Percentiles rank a stretch among this genome's conserved stretches.
Evolutionary conservation across 2,797 vertebrate genomes (phyloP).

Genomic region (Sebastes dallii): DNA sequence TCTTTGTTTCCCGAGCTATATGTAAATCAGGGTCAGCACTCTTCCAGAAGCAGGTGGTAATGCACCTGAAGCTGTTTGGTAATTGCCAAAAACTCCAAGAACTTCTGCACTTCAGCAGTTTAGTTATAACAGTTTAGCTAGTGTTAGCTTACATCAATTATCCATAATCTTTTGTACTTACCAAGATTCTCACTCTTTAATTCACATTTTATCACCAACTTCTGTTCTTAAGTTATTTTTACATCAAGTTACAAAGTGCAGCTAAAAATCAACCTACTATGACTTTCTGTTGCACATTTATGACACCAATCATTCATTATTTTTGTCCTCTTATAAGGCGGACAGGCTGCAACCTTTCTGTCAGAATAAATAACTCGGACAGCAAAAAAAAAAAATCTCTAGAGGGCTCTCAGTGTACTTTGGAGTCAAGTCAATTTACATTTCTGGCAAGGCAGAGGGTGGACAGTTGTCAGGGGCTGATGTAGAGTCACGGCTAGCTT

Average conservation of each 20-base stretch:
- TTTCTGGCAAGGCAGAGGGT: constrained; percentile 19
- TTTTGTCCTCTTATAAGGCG: constrained; percentile 10
- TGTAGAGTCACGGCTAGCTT: constrained; percentile 25
- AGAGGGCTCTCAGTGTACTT: constrained; percentile 20
- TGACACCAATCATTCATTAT: constrained; percentile 18
- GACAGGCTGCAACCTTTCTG: constrained; percentile 27
- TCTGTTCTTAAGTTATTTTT: neutral
- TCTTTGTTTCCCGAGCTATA: too few species aligned
- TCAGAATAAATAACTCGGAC: constrained; percentile 46
- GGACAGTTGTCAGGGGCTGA: constrained; percentile 41
- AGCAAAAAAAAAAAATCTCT: constrained; percentile 25
- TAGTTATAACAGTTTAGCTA: too few species aligned
- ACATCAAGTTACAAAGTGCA: neutral
- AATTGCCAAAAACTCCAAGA: too few species aligned
- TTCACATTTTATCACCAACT: neutral
- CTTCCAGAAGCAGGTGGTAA: too few species aligned
- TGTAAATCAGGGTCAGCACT: too few species aligned
- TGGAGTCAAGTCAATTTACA: constrained; percentile 36
- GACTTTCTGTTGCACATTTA: constrained; percentile 5
- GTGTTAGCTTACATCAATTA: too few species aligned
- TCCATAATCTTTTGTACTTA: neutral
- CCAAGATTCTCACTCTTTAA: neutral
- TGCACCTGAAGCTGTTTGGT: too few species aligned
- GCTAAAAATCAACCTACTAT: neutral
- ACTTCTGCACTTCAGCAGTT: too few species aligned